Percentiles rank a stretch among this genome's conserved stretches.
phyloP scores from a whole-genome alignment of 1,140 invertebrate species.

The Stegodyphus dumicola region DNA sequence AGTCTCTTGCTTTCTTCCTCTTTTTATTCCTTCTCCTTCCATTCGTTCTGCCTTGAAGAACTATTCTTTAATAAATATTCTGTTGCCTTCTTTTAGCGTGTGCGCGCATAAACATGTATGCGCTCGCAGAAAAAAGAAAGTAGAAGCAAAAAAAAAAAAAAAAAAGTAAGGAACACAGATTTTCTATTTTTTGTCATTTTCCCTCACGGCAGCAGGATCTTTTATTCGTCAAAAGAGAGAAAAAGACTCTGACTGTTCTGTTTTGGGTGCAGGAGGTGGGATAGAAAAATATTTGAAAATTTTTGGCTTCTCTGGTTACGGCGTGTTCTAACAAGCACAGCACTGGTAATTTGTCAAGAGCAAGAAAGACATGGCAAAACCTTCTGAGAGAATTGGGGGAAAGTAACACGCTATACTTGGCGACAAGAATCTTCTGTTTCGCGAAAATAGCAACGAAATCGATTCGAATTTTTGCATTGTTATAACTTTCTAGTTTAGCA shows the following conservation, averaged over 20 bases:
- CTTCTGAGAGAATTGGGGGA: background rate
- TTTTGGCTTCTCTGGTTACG: constrained; percentile 30
- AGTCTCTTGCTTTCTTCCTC: background rate
- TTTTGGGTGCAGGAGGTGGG: background rate
- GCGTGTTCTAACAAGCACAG: constrained; percentile 43
- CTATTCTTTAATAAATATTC: no score
- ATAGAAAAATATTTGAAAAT: constrained; percentile 58
- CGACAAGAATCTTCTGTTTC: background rate
- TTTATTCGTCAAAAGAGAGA: constrained; percentile 1
- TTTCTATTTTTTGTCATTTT: constrained; percentile 13
- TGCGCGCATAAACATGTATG: no score
- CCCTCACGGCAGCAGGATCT: constrained; percentile 18
- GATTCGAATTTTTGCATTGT: no score
- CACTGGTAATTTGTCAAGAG: constrained; percentile 56
- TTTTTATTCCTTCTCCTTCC: no score
- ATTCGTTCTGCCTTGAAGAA: no score
- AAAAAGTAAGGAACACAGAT: constrained; percentile 3
- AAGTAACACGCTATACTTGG: background rate
- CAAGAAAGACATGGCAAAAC: constrained; percentile 19
- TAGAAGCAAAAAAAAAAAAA: background rate
- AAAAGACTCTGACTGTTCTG: background rate
- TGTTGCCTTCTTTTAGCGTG: no score
- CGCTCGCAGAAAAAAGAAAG: background rate
- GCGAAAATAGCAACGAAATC: no score
- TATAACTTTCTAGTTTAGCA: no score